phyloP scores from a whole-genome alignment of 2,797 vertebrate species.

The Sarcoramphus papa region DNA sequence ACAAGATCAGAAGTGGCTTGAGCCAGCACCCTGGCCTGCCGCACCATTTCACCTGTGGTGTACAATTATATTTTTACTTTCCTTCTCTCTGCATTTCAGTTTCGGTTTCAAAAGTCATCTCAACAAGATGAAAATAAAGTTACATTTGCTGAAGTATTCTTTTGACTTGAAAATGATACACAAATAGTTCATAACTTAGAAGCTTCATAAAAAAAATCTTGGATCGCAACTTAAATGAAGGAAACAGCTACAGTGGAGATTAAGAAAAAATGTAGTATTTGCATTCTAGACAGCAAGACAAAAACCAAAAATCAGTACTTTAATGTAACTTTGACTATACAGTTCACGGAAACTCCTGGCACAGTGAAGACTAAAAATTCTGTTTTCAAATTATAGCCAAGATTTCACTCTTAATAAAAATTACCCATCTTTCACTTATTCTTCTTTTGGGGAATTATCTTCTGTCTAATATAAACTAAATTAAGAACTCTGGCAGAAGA shows the following conservation, averaged over 20 bases:
- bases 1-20: slow-evolving; percentile 97
- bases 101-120: not conserved
- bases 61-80: not conserved
- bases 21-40: slow-evolving; percentile 94
- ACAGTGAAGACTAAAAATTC: not conserved
- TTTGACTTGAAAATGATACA: not conserved
- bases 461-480: not conserved
- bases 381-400: not conserved
- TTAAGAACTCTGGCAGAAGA: not conserved
- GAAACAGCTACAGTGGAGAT: not conserved
- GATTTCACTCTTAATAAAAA: not conserved
- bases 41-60: slow-evolving; percentile 92
- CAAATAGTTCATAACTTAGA: not conserved
- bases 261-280: not conserved
- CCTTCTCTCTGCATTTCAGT: not conserved
- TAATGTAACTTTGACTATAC: not conserved
- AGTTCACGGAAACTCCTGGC: not conserved
- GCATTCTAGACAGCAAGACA: not conserved
- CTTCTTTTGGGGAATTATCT: not conserved
- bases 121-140: not conserved
- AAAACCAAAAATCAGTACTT: not conserved
- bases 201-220: not conserved
- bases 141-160: not conserved
- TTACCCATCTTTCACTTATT: not conserved
- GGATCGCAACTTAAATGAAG: not conserved